Evolutionary conservation across 2,888 invertebrate species (phyloP), one percentile per base, ranked within the genome.

Genomic region (Tholera decimalis): DNA sequence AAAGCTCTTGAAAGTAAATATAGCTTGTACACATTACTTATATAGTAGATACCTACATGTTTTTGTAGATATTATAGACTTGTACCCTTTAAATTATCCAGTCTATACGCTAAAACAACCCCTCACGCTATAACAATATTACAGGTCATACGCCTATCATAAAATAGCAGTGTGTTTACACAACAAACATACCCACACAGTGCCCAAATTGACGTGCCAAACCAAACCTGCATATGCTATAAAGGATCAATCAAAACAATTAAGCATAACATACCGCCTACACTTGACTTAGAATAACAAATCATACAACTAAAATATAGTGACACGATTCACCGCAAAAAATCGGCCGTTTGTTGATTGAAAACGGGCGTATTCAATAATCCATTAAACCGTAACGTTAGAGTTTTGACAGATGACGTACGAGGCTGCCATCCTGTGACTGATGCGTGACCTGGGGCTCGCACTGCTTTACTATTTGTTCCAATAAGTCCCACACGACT

Each of bases 351-450:
- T 80, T 85, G 85, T 85, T 84, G 86, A 91, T 91, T 88, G 86
- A 85, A 88, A 92, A 89, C 87, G 84, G 89, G 85, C 88, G 90
- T 89, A 87, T 90, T 91, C 89, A 89, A 91, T 92, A 91, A 91
- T 89, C 90, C 89, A 92, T 93, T 91, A 90, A 84, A 86, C 84
- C 86, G 75, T 85, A 85, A 82, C 86, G 87, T 80, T 83, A 83
- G 83, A 83, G 87, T 91, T 92, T 89, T 91, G 92, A 92, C 92
- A 91, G 86, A 85, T 90, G 89, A 88, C 88, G 85, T 84, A 87
- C 84, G 85, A 86, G 79, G 74, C 78, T 83, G 81, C 77, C 80
- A 74, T 67, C 67, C 77, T 72, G 74, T 89, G 90, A 91, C 84
- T 84, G 88, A 92, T 90, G 85, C 74, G 84, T 82, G 85, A 83